phyloP scores from a whole-genome alignment of 2,797 vertebrate genomes.

The Sebastes nivosus region DNA sequence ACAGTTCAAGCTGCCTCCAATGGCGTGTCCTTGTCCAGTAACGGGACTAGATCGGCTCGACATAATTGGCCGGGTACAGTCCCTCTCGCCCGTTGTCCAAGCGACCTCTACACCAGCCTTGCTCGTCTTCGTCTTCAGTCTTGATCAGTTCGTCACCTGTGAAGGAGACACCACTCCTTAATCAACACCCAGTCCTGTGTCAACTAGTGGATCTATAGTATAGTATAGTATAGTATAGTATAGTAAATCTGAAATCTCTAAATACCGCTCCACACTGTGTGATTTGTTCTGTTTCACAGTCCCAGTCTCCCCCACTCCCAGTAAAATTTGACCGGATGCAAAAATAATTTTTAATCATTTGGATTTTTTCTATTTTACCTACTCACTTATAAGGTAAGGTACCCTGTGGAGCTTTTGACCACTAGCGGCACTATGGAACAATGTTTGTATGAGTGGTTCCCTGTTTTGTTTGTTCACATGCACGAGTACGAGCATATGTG shows the following conservation, averaged over 20 bases:
- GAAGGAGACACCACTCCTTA: conserved; percentile 35
- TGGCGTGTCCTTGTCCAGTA: conserved; percentile 77
- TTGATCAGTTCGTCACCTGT: conserved; percentile 96
- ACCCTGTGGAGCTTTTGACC: not conserved
- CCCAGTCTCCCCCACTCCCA: not conserved
- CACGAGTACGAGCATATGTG: not conserved
- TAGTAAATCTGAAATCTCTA: not conserved
- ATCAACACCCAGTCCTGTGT: not conserved
- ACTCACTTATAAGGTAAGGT: not conserved
- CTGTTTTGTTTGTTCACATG: not conserved
- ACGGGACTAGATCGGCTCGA: conserved; percentile 90
- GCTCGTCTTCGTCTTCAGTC: conserved; percentile 97
- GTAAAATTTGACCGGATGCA: not conserved
- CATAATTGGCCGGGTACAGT: conserved; percentile 98
- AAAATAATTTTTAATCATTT: not conserved
- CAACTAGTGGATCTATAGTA: not conserved
- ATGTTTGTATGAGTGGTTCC: not conserved
- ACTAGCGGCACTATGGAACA: not conserved
- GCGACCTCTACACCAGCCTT: conserved; percentile 98
- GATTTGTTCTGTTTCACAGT: not conserved
- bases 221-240: too few relatives aligned
- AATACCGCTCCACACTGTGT: not conserved
- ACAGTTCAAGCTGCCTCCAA: conserved; percentile 93
- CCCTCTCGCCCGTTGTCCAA: conserved; percentile 93
- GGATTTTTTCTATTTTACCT: not conserved